phyloP scores from a whole-genome alignment of 1,140 invertebrate genomes.

The Drosophila micromelanica region DNA sequence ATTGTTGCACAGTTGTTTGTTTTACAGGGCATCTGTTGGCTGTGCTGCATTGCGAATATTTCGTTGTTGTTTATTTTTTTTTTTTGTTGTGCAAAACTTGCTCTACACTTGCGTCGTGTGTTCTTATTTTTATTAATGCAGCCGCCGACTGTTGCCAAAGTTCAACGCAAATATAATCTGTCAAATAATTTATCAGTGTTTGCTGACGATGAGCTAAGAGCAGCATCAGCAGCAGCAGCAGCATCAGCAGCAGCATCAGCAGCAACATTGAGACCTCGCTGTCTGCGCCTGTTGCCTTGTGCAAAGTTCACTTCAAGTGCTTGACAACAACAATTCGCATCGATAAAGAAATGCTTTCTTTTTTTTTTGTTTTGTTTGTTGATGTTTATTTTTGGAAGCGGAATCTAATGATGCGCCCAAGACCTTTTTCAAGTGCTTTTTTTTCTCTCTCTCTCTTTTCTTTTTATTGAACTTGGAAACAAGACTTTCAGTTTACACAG shows the following conservation, averaged over 20 bases:
- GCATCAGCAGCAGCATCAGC: constrained; percentile 7
- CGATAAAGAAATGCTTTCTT: constrained; percentile 56
- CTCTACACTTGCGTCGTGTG: constrained; percentile 47
- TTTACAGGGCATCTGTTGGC: constrained; percentile 17
- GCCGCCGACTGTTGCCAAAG: constrained; percentile 59
- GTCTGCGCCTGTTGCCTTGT: constrained; percentile 44
- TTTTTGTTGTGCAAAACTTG: constrained; percentile 14
- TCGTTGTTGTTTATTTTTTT: not conserved
- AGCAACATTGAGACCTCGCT: constrained; percentile 48
- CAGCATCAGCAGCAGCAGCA: constrained; percentile 20
- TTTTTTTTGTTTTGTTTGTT: constrained; percentile 2
- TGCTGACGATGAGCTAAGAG: constrained; percentile 63
- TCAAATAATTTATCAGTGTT: constrained; percentile 81
- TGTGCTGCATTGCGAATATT: not conserved
- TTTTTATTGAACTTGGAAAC: constrained; percentile 13
- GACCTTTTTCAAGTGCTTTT: constrained; percentile 2
- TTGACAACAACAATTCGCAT: constrained; percentile 46
- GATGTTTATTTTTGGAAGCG: constrained; percentile 43
- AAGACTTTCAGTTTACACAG: constrained; percentile 42
- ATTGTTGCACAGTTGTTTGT: too few species aligned
- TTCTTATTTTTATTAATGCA: constrained; percentile 65
- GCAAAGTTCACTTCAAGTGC: constrained; percentile 53
- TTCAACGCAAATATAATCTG: constrained; percentile 82
- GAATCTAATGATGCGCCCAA: constrained; percentile 38
- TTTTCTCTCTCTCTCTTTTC: too few species aligned